Base-by-base conservation (phyloP, 2,113 vertebrate species). In the Rhineura floridana region DNA sequence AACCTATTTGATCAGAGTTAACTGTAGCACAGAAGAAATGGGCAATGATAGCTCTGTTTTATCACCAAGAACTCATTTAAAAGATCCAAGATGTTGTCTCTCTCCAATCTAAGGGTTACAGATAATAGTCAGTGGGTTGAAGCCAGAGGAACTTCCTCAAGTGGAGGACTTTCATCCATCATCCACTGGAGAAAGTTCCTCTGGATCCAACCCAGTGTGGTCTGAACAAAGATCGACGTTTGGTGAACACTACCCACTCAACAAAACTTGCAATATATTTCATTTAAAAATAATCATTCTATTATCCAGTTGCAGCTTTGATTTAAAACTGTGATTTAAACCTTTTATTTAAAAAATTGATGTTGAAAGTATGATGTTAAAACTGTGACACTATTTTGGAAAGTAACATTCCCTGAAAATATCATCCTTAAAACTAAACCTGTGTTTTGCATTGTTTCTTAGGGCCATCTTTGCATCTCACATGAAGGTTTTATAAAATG, bases 351-450 rank as follows among this genome's bases (percentile, higher is more conserved):
- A n/a, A n/a, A n/a, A n/a, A n/a, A n/a, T n/a, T n/a, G n/a, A n/a
- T n/a, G n/a, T n/a, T n/a, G n/a, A n/a, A n/a, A n/a, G n/a, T n/a
- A 72, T 83, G 46, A 86, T 88, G 25, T 28, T 84, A 76, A 87
- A 46, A 1, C 28, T 59, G 12, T 59, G 46, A 42, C 23, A 5
- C 19, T 84, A 77, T 84, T 81, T 15, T 9, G 9, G 28, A 3
- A 72, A 90, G 81, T 70, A 48, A 50, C 23, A 62, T 12, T 76
- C 21, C 42, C 10, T 73, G 39, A 75, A 59, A 13, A 6, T 46
- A 8, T 46, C 72, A 76, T 76, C 52, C 39, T 85, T 76, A 76
- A 76, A 85, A 85, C 62, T 42, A 33, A 36, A n/a, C 44, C 12
- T 77, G 59, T 59, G 30, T 82, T 92, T 93, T 88, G 6, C 5